phyloP scores from a whole-genome alignment of 37 sponge, comb jelly and placozoan species.

The Hormiphora californensis region DNA sequence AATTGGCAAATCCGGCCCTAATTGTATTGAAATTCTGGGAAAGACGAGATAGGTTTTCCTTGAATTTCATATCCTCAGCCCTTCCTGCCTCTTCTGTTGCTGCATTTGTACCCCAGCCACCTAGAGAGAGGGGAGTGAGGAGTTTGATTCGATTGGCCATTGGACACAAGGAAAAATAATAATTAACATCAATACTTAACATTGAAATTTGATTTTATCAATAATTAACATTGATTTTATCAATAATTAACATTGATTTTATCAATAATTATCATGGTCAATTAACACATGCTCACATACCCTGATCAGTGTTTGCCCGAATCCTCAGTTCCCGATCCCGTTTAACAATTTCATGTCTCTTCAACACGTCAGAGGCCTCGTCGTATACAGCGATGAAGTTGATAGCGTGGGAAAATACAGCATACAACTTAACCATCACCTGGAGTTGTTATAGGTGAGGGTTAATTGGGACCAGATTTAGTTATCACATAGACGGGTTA shows the following conservation, averaged over 20 bases:
- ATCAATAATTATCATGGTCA: too few relatives aligned
- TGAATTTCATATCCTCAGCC: neutral
- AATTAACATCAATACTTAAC: too few relatives aligned
- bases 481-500: too few relatives aligned
- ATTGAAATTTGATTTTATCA: too few relatives aligned
- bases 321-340: neutral
- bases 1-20: neutral
- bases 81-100: neutral
- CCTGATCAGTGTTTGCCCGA: neutral
- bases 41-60: neutral
- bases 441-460: too few relatives aligned
- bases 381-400: slow-evolving; percentile 35
- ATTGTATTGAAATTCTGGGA: neutral
- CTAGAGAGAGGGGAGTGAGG: too few relatives aligned
- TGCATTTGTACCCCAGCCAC: slow-evolving; percentile 26
- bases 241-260: too few relatives aligned
- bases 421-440: neutral
- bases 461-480: too few relatives aligned
- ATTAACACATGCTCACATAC: neutral
- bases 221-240: too few relatives aligned
- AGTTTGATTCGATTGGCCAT: too few relatives aligned
- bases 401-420: neutral
- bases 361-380: neutral
- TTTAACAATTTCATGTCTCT: neutral
- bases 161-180: too few relatives aligned